Conservation (phyloP, 2,888 invertebrate genomes). For the Rugalucina vietnamica region DNA sequence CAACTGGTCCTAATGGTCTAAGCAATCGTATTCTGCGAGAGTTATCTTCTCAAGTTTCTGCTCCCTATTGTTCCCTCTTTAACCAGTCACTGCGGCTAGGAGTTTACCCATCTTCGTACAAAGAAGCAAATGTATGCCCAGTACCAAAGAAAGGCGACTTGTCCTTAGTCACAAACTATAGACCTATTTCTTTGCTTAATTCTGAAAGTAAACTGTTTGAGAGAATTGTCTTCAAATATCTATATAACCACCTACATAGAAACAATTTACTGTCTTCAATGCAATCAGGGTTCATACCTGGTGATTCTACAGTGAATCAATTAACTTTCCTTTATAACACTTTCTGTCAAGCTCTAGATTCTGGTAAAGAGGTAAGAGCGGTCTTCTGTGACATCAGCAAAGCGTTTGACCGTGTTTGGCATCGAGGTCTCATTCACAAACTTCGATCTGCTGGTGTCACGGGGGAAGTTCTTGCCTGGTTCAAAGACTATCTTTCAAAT, state of each 20-base stretch:
- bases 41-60: neutral
- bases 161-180: neutral
- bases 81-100: neutral
- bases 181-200: neutral
- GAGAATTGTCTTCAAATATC: neutral
- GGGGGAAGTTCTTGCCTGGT: neutral
- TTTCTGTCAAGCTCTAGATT: neutral
- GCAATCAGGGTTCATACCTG: neutral
- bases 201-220: too few relatives aligned
- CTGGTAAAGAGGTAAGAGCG: neutral
- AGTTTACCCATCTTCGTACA: neutral
- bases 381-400: neutral
- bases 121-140: neutral
- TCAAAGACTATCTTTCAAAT: neutral
- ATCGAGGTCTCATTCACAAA: neutral
- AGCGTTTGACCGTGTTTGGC: neutral
- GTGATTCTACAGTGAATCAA: neutral
- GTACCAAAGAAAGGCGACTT: neutral
- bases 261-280: too few relatives aligned
- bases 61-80: neutral
- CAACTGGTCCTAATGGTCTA: neutral
- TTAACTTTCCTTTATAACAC: neutral
- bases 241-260: neutral
- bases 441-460: neutral
- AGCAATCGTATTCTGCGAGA: neutral